phyloP scores from a whole-genome alignment of 2,113 vertebrate species.

The Epinephelus cyanopodus region DNA sequence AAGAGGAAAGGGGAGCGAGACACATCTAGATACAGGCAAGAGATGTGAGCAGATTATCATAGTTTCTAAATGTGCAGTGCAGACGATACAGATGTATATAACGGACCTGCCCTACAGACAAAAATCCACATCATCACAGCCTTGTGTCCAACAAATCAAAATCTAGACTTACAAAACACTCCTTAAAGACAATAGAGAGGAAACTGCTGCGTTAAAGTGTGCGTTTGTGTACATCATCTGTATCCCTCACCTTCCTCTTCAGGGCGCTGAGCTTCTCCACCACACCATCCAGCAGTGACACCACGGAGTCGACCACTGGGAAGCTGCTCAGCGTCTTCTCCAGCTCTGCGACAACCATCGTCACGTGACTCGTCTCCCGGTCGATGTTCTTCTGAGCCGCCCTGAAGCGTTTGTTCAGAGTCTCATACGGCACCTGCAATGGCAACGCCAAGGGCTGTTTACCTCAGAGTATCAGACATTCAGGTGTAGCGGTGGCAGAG shows the following conservation, averaged over 20 bases:
- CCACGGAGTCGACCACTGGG: constrained; percentile 96
- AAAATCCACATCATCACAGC: too few species aligned
- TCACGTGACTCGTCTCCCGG: constrained; percentile 97
- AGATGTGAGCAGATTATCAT: too few species aligned
- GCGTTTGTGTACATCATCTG: not conserved
- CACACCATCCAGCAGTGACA: constrained; percentile 96
- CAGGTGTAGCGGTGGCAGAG: not conserved
- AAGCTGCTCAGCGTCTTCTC: constrained; percentile 97
- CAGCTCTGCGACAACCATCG: constrained; percentile 97
- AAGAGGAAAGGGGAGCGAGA: too few species aligned
- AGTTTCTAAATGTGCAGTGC: too few species aligned
- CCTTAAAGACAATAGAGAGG: not conserved
- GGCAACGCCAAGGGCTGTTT: not conserved
- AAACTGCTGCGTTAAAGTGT: not conserved
- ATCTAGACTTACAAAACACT: not conserved
- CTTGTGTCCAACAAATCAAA: not conserved
- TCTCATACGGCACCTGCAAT: constrained; percentile 95
- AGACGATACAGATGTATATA: too few species aligned
- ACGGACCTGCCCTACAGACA: not conserved
- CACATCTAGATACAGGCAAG: too few species aligned
- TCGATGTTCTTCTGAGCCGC: constrained; percentile 99
- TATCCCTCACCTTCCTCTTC: constrained; percentile 91
- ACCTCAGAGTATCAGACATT: not conserved
- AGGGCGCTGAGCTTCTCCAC: constrained; percentile 98
- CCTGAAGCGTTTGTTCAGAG: constrained; percentile 97